Base-by-base conservation (phyloP, 2,888 invertebrate species). In the Dermolepida albohirtum region DNA sequence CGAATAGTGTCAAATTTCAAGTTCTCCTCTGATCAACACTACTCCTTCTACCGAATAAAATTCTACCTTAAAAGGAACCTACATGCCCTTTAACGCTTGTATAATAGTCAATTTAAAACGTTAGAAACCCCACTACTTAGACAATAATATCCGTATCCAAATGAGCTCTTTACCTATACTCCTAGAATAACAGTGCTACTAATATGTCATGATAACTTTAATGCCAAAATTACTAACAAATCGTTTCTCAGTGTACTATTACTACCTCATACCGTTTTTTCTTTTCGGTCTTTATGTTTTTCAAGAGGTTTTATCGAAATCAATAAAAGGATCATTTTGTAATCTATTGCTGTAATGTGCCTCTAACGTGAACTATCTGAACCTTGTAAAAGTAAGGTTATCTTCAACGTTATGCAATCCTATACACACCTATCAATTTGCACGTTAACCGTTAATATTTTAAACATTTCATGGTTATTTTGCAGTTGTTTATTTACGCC, bases 251-350 rank as follows among this genome's bases (percentile, higher is more conserved):
- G 49, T 16, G 10, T 41, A 47, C 27, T 62, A 14, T 29, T 62
- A 47, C 59, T 62, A 62, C 59, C 59, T 62, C 59, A 62, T 55
- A 11, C 22, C 44, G 27, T 62, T 14, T 44, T 57, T 55, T 55
- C 22, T 22, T 8, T 12, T 11, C 2, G 2, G 6, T 51, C 29
- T n/a, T 11, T n/a, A n/a, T n/a, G 5, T n/a, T n/a, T 27, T 27
- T 51, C 1, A 34, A 22, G 22, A 22, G 22, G 22, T 22, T 22
- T 22, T 22, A 34, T 34, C 34, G 2, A 34, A 34, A 34, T 34
- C 10, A 34, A 6, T 10, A 34, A 34, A 6, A 34, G 6, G 1
- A 8, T 34, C 1, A 5, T 34, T 34, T 34, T 34, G 6, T 34
- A 34, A 34, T 34, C 6, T 34, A 34, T 34, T 34, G 34, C 6